These are phyloP conservation scores for Chaenocephalus aceratus DNA, from an alignment of 2,113 vertebrate genomes.

Conservation along the genomic window DNA sequence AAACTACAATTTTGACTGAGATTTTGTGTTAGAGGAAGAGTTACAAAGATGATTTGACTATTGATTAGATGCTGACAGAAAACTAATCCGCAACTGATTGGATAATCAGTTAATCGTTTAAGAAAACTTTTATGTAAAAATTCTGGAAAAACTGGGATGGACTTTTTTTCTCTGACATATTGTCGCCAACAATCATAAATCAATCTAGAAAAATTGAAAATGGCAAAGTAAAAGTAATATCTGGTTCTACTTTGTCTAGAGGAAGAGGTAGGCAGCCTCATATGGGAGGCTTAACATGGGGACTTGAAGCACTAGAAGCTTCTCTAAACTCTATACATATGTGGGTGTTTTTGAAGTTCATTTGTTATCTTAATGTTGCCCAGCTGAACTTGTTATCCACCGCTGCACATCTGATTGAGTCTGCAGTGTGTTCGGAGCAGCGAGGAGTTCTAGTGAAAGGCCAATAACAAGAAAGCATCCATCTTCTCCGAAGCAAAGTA, in stretches of 20 bases:
- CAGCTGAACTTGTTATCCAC: conserved; percentile 17
- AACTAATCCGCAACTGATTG: no score
- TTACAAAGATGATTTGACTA: no score
- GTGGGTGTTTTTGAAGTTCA: conserved; percentile 4
- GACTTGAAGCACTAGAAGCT: conserved; percentile 21
- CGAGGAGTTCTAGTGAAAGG: conserved; percentile 59
- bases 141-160: no score
- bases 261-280: conserved; percentile 16
- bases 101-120: no score
- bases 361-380: conserved; percentile 41
- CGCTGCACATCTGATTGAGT: background rate
- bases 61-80: no score
- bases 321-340: conserved; percentile 39
- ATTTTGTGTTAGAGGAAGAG: background rate
- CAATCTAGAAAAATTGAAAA: no score
- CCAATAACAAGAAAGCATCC: conserved; percentile 58
- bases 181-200: no score
- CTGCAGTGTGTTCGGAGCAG: background rate
- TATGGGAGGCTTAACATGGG: conserved; percentile 20
- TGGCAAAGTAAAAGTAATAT: no score
- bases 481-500: conserved; percentile 55
- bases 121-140: no score
- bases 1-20: background rate
- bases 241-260: background rate
- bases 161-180: background rate